A percentile compares a stretch with the other conserved stretches of the same genome.
phyloP scores from a whole-genome alignment of 2,113 vertebrate species.

The Cygnus atratus region DNA sequence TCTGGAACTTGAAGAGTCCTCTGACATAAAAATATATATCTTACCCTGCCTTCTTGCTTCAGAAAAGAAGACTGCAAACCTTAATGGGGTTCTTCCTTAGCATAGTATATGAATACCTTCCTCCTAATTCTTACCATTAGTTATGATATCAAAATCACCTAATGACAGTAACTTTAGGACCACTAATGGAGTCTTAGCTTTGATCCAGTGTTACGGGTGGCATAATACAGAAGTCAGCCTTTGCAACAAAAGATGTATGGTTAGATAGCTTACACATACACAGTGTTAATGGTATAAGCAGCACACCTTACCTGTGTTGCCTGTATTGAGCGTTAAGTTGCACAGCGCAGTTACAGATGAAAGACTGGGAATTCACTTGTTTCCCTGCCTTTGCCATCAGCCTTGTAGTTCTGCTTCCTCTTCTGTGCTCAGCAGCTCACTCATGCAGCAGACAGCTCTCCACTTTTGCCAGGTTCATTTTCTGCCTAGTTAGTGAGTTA shows the following conservation, averaged over 20 bases:
- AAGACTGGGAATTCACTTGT: not conserved
- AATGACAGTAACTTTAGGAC: not conserved
- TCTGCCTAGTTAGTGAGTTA: not conserved
- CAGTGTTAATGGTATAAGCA: fast-evolving
- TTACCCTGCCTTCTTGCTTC: not conserved
- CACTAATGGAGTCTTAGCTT: not conserved
- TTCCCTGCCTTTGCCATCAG: not conserved
- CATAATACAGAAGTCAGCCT: not conserved
- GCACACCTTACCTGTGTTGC: fast-evolving
- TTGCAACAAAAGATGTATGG: not conserved
- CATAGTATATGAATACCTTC: not conserved
- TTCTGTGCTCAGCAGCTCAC: not conserved
- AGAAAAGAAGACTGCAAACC: not conserved
- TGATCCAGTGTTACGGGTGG: not conserved
- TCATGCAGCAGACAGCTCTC: not conserved
- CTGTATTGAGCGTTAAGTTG: not conserved
- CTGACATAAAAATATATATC: not conserved
- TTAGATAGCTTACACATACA: not conserved
- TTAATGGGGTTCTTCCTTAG: not conserved
- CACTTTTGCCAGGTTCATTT: not conserved
- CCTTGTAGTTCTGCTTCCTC: fast-evolving
- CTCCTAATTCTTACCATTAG: not conserved
- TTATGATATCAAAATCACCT: not conserved
- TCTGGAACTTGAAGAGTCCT: not conserved
- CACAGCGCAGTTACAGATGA: not conserved